These are phyloP conservation scores for Limenitis arthemis DNA, from an alignment of 2,888 invertebrate genomes.

Conservation along the genomic window DNA sequence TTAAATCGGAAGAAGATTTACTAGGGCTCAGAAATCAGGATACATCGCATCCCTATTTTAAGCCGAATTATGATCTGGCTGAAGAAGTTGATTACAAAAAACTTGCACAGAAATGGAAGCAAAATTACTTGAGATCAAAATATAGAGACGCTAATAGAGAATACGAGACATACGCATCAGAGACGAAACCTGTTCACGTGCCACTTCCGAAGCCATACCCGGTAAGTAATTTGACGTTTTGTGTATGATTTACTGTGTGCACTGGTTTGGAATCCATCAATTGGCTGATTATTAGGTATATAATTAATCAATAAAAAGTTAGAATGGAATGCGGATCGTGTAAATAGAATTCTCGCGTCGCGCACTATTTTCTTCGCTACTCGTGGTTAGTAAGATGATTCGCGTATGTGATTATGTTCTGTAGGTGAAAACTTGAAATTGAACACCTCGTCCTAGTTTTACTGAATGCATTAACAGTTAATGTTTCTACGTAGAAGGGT, in stretches of 20 bases:
- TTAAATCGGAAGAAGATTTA: constrained; percentile 62
- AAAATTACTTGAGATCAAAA: constrained; percentile 57
- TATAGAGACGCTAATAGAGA: constrained; percentile 47
- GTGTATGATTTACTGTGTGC: constrained; percentile 24
- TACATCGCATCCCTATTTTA: constrained; percentile 49
- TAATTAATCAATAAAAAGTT: constrained; percentile 48
- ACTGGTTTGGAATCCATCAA: constrained; percentile 23
- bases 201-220: constrained; percentile 59
- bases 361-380: constrained; percentile 63
- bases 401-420: constrained; percentile 39
- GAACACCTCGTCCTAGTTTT: constrained; percentile 14
- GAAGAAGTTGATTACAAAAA: constrained; percentile 54
- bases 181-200: constrained; percentile 50
- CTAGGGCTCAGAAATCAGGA: constrained; percentile 58
- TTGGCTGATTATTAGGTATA: constrained; percentile 31
- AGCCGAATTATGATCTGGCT: constrained; percentile 35
- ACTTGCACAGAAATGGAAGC: constrained; percentile 57
- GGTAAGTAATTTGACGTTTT: constrained; percentile 39
- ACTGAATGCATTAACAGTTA: constrained; percentile 2
- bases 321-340: constrained; percentile 65
- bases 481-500: too few relatives aligned
- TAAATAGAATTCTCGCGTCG: constrained; percentile 53
- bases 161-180: constrained; percentile 52
- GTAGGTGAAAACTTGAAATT: constrained; percentile 57
- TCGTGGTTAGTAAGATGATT: constrained; percentile 53